A percentile compares a stretch with the other conserved stretches of the same genome.
Evolutionary conservation across 2,113 vertebrate genomes (phyloP).

Genomic region (Tragulus kanchil): DNA sequence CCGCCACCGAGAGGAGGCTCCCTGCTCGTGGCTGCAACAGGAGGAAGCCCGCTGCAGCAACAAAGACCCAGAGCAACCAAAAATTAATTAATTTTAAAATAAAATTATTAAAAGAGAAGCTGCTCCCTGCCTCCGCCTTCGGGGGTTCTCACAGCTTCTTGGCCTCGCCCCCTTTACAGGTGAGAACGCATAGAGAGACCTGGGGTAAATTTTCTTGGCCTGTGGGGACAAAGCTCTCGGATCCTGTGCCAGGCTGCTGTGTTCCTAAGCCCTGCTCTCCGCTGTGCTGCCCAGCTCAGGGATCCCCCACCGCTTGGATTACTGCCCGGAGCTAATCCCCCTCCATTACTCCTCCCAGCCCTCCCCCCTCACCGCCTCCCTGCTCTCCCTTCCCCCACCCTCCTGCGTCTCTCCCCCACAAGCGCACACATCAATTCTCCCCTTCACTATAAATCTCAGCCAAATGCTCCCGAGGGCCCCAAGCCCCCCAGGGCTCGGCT

Average conservation of each 20-base stretch:
- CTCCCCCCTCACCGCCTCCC: not conserved
- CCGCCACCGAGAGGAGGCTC: not conserved
- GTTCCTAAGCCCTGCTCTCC: not conserved
- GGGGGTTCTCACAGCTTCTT: not conserved
- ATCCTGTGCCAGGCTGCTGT: accelerated
- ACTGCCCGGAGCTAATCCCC: not conserved
- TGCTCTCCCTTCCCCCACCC: not conserved
- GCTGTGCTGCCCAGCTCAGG: accelerated
- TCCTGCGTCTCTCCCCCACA: not conserved
- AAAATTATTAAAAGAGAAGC: not conserved
- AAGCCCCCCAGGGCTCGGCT: not conserved
- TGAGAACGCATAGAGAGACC: accelerated
- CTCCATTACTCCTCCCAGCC: not conserved
- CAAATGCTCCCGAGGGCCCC: not conserved
- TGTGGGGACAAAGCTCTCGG: not conserved
- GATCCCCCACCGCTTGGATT: accelerated
- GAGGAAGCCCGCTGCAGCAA: not conserved
- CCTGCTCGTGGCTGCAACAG: not conserved
- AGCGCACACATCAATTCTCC: not conserved
- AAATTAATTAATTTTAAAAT: not conserved
- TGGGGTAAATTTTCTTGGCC: not conserved
- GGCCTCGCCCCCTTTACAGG: not conserved
- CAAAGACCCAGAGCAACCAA: not conserved
- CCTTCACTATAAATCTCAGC: not conserved
- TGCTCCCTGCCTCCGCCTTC: accelerated